These are phyloP conservation scores for Spodoptera litura DNA, from an alignment of 1,140 invertebrate species.

Conservation along the genomic window DNA sequence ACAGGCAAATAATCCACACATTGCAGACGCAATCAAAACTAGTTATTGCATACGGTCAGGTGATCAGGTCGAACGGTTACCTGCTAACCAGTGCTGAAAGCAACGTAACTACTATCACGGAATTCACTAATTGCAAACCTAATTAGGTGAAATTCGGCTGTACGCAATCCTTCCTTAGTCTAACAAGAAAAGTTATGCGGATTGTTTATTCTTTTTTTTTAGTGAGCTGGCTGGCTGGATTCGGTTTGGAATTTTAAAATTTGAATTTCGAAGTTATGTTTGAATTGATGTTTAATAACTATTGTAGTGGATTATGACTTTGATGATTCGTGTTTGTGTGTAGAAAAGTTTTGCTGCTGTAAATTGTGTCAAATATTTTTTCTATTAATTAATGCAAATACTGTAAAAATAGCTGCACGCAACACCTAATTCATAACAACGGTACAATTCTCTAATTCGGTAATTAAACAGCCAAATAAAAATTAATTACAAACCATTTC, in stretches of 20 bases:
- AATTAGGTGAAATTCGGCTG: constrained; percentile 37
- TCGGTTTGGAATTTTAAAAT: background rate
- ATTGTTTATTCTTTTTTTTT: constrained; percentile 13
- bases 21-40: constrained; percentile 19
- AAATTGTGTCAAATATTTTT: no score
- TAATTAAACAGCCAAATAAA: no score
- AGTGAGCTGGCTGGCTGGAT: no score
- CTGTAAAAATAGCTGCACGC: no score
- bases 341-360: no score
- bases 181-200: constrained; percentile 12
- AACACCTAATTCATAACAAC: no score
- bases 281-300: no score
- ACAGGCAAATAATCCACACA: constrained; percentile 11
- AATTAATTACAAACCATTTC: no score
- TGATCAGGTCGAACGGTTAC: constrained; percentile 34
- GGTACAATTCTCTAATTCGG: no score
- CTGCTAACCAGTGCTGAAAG: constrained; percentile 29
- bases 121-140: constrained; percentile 28
- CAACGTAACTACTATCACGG: constrained; percentile 37
- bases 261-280: background rate
- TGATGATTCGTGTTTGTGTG: no score
- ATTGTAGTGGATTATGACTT: no score
- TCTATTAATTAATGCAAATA: no score
- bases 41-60: constrained; percentile 27
- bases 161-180: background rate